Evolutionary conservation across 2,888 invertebrate species (phyloP).

Genomic region (Apantesis nais): DNA sequence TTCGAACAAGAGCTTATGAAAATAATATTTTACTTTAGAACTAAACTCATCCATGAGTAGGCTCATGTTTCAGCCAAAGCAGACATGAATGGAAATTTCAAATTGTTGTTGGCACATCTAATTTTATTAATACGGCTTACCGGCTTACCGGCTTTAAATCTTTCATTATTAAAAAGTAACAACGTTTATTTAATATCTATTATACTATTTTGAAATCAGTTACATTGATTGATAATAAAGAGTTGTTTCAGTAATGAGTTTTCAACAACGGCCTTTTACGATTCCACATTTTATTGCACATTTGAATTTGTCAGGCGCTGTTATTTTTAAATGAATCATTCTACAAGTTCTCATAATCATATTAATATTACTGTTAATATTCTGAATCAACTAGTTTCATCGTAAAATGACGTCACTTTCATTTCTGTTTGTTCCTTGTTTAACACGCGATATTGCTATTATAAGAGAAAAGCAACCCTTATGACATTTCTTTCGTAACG

Average conservation of each 20-base stretch:
- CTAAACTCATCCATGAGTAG: background rate
- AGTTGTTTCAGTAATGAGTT: background rate
- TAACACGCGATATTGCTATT: conserved; percentile 17
- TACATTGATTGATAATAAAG: background rate
- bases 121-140: no score
- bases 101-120: no score
- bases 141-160: no score
- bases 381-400: conserved; percentile 3
- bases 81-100: no score
- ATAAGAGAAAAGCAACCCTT: conserved; percentile 5
- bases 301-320: conserved; percentile 4
- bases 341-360: background rate
- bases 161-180: no score
- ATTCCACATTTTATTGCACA: background rate
- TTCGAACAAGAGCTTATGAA: background rate
- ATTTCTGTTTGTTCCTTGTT: no score
- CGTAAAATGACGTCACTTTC: conserved; percentile 1
- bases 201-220: background rate
- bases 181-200: no score
- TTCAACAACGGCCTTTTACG: background rate
- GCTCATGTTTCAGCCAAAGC: background rate
- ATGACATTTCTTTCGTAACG: background rate
- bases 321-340: background rate
- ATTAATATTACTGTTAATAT: background rate
- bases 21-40: background rate